Conservation (phyloP, 2,113 vertebrate genomes). For the Corythornis cristatus region DNA sequence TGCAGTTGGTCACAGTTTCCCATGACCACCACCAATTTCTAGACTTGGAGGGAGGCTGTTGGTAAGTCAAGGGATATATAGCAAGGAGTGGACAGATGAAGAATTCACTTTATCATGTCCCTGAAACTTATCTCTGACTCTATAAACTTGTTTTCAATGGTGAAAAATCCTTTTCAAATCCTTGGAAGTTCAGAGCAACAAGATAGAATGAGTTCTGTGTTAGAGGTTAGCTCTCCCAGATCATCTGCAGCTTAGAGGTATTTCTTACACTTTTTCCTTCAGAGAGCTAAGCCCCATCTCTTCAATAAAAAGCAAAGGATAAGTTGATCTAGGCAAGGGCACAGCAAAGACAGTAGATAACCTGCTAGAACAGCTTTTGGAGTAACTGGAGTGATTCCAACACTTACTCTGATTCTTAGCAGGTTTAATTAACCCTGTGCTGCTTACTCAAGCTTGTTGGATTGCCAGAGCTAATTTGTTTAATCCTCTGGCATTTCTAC, state of each 20-base stretch:
- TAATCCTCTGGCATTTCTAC: not conserved
- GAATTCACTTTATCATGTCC: not conserved
- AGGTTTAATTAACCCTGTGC: not conserved
- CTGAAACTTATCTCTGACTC: slow-evolving; percentile 30
- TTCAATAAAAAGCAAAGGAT: not conserved
- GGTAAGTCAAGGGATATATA: not conserved
- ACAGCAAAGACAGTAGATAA: not conserved
- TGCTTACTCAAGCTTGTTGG: not conserved
- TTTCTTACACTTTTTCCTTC: not conserved
- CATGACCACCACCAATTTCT: rapidly evolving
- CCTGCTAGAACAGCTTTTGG: not conserved
- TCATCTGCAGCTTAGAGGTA: slow-evolving; percentile 22
- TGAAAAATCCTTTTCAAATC: slow-evolving; percentile 32
- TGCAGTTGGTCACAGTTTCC: not conserved
- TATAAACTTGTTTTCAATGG: not conserved
- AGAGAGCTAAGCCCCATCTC: not conserved
- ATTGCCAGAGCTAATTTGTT: not conserved
- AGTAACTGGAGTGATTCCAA: not conserved
- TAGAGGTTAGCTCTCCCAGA: not conserved
- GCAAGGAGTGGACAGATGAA: not conserved
- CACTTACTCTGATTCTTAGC: not conserved
- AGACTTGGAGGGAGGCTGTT: not conserved
- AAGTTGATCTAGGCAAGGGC: slow-evolving; percentile 9
- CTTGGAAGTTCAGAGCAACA: not conserved
- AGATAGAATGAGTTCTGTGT: not conserved